Evolutionary conservation across 2,797 vertebrate species (phyloP).

Genomic region (Gambusia yucatana): DNA sequence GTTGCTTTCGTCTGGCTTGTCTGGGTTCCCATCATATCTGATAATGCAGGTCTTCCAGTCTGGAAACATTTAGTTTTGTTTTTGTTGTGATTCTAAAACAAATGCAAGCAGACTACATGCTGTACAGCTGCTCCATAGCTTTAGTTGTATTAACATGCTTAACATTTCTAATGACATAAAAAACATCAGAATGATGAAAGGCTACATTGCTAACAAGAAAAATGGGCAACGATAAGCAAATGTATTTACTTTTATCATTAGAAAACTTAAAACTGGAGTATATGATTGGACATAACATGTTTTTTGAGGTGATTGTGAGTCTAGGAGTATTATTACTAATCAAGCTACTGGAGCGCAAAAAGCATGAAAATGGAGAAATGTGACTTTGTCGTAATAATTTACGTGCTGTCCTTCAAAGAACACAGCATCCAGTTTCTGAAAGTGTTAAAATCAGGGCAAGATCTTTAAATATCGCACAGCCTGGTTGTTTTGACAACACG

Average conservation of each 20-base stretch:
- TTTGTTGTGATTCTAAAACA: background rate
- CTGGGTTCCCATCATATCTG: background rate
- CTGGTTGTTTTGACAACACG: conserved; percentile 42
- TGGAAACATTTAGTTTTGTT: background rate
- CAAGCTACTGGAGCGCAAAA: background rate
- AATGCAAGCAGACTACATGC: background rate
- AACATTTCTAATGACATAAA: background rate
- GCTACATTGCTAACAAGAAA: background rate
- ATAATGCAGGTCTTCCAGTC: background rate
- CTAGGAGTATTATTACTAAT: background rate
- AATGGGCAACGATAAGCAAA: background rate
- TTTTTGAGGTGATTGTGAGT: background rate
- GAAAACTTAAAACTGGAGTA: background rate
- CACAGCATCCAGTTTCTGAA: background rate
- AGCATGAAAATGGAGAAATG: background rate
- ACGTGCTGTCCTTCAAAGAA: background rate
- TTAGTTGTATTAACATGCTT: background rate
- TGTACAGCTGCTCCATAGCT: background rate
- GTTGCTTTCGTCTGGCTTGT: background rate
- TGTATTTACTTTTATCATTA: background rate
- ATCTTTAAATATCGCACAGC: background rate
- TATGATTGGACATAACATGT: background rate
- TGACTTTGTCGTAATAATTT: background rate
- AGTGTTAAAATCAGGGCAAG: background rate
- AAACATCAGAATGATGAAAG: background rate